Evolutionary conservation across 2,113 vertebrate genomes (phyloP).

Genomic region (Scolopax mira): DNA sequence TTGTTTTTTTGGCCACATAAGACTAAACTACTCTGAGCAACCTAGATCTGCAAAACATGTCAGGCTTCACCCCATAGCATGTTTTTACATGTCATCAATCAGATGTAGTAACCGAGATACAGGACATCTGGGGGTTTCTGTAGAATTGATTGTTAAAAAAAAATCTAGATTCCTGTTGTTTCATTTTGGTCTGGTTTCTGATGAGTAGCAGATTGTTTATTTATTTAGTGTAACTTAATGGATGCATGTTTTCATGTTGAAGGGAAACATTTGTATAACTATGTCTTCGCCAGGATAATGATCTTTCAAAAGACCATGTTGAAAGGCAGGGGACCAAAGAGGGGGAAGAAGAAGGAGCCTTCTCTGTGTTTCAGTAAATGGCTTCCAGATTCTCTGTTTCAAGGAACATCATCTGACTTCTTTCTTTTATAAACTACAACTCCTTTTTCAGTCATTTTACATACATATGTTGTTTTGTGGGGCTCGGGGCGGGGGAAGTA

Average conservation of each 20-base stretch:
- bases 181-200: background rate
- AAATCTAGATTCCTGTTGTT: background rate
- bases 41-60: background rate
- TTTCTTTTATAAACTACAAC: background rate
- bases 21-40: background rate
- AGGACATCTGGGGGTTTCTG: background rate
- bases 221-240: background rate
- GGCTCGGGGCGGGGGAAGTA: background rate
- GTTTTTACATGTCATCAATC: background rate
- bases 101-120: background rate
- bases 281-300: background rate
- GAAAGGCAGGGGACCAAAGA: background rate
- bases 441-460: background rate
- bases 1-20: background rate
- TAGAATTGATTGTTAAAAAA: background rate
- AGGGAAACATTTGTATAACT: background rate
- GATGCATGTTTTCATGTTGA: background rate
- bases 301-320: background rate
- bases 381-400: background rate
- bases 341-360: background rate
- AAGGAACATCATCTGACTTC: background rate
- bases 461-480: accelerated
- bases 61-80: background rate
- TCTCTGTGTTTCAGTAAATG: background rate
- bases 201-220: background rate